Evolutionary conservation across 2,888 invertebrate genomes (phyloP), one percentile per base, ranked within the genome.

Genomic region (Macrophya alboannulata): DNA sequence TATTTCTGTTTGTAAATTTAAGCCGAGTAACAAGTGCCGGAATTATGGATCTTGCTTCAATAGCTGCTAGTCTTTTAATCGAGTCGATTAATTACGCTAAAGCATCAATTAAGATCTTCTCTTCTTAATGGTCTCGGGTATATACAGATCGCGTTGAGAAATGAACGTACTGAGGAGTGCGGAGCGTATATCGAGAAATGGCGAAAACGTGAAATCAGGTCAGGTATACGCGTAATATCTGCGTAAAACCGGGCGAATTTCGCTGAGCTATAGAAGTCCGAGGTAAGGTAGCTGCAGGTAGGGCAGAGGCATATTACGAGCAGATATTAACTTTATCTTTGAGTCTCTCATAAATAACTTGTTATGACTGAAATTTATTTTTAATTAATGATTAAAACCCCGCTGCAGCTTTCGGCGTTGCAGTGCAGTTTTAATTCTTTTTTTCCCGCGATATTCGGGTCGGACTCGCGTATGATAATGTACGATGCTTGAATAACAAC

Each of bases 301-400:
- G n/a, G n/a, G n/a, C n/a, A n/a, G 10, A 37, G 68, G 68, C 21
- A 68, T 15, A 68, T 59, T 15, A 21, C 76, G 31, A 15, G n/a
- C 12, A 43, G 21, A 45, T 65, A 81, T 81, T 62, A 81, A 81
- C 43, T 81, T 79, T 62, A 62, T 62, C 8, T 55, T n/a, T 15
- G 81, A n/a, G 43, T 45, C 25, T 25, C 43, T 40, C 81, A 62
- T 81, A 81, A 81, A 81, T 81, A 43, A 65, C 81, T 43, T 40
- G 43, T 59, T 81, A 81, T 62, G 81, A 81, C 81, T 81, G 81
- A 81, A 81, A 81, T 81, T 81, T 62, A 81, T 81, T 81, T 81
- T 37, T 81, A 81, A 62, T 81, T 62, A 81, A 81, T 81, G 81
- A 62, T 81, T 81, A 81, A 81, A 51, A 12, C 6, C 37, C 37